Conservation (phyloP, 2,113 vertebrate species). For the Mirza zaza region DNA sequence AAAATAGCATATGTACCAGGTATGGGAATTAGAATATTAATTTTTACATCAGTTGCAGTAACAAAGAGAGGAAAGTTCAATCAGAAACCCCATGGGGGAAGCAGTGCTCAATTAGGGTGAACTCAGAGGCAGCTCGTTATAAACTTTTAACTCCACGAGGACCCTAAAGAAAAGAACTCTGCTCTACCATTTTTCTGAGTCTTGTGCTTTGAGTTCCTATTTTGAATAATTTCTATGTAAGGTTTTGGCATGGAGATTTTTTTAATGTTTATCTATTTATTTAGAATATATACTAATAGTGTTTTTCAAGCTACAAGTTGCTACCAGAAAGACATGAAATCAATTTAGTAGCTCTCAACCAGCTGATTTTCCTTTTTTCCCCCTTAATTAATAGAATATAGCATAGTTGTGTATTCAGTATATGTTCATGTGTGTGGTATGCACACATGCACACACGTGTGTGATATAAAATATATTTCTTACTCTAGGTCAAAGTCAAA, state of each 20-base stretch:
- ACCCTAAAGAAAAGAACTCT: background rate
- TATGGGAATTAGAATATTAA: background rate
- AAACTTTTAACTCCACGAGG: background rate
- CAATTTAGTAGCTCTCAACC: background rate
- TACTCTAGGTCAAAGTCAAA: background rate
- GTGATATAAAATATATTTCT: background rate
- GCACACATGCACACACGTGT: background rate
- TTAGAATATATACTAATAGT: background rate
- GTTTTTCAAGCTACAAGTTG: background rate
- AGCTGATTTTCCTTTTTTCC: background rate
- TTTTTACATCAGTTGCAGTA: background rate
- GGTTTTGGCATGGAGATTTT: background rate
- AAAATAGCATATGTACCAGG: background rate
- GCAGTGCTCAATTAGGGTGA: background rate
- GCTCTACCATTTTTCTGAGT: background rate
- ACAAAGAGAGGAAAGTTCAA: background rate
- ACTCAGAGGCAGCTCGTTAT: background rate
- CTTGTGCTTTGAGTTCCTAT: background rate
- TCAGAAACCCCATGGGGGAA: background rate
- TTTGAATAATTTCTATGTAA: constrained; percentile 7
- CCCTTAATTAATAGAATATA: background rate
- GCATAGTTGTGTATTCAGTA: background rate
- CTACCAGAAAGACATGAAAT: background rate
- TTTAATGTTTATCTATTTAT: constrained; percentile 11
- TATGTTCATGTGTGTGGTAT: background rate